Conservation (phyloP, 2,113 vertebrate genomes). For the Furnarius figulus region DNA sequence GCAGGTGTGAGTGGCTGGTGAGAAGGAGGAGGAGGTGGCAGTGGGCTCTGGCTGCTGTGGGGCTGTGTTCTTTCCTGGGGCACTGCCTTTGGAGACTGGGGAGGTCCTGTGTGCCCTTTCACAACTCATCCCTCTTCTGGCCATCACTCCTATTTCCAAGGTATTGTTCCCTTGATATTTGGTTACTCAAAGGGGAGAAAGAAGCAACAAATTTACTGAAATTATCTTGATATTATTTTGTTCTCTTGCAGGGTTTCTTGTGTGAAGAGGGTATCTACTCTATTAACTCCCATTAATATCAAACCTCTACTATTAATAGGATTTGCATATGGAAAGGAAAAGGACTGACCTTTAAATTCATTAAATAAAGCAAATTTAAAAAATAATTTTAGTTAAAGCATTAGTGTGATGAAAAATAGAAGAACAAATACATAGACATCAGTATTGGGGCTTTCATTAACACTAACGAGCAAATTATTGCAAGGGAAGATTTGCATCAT, state of each 20-base stretch:
- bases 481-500: slow-evolving; percentile 22
- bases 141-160: not conserved
- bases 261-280: slow-evolving; percentile 13
- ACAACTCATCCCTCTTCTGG: not conserved
- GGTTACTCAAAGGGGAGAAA: not conserved
- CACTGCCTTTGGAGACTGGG: not conserved
- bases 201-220: not conserved
- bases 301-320: slow-evolving; percentile 57
- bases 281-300: slow-evolving; percentile 62
- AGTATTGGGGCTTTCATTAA: slow-evolving; percentile 28
- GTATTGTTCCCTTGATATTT: not conserved
- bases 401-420: slow-evolving; percentile 24
- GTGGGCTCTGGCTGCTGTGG: not conserved
- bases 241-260: slow-evolving; percentile 8
- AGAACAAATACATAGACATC: slow-evolving; percentile 36
- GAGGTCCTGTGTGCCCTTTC: not conserved
- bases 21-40: accelerated
- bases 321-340: slow-evolving; percentile 59
- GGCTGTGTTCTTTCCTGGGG: not conserved
- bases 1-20: accelerated
- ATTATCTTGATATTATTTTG: not conserved
- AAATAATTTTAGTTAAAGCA: slow-evolving; percentile 58
- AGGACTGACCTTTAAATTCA: slow-evolving; percentile 66
- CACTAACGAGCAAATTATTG: slow-evolving; percentile 44
- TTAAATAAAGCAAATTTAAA: slow-evolving; percentile 25